Evolutionary conservation across 2,113 vertebrate genomes (phyloP).

Genomic region (Urocynchramus pylzowi): DNA sequence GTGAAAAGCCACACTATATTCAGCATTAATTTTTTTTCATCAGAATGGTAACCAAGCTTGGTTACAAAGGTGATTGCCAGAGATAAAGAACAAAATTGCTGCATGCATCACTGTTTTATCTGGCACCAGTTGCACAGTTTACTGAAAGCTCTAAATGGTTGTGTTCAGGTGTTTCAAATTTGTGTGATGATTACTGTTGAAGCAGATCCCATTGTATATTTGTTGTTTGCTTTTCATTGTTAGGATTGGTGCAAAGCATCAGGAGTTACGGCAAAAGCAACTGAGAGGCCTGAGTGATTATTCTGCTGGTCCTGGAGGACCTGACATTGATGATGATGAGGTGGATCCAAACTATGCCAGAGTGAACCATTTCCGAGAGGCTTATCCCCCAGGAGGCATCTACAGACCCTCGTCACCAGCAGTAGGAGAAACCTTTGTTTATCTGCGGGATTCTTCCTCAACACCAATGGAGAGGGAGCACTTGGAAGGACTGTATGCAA

Average conservation of each 20-base stretch:
- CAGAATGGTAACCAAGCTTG: background rate
- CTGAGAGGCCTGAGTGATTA: constrained; percentile 73
- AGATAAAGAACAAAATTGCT: background rate
- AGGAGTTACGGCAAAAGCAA: constrained; percentile 84
- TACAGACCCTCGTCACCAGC: constrained; percentile 72
- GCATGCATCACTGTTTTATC: background rate
- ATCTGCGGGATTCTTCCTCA: constrained; percentile 66
- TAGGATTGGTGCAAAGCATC: constrained; percentile 89
- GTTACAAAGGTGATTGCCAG: background rate
- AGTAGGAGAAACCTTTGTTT: constrained; percentile 46
- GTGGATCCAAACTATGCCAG: constrained; percentile 93
- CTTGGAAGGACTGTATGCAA: constrained; percentile 90
- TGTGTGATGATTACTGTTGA: background rate
- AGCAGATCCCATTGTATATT: background rate
- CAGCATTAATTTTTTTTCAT: background rate
- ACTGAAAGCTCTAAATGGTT: background rate
- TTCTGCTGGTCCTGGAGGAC: constrained; percentile 37
- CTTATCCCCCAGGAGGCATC: constrained; percentile 63
- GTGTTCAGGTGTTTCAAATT: background rate
- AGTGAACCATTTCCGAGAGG: constrained; percentile 88
- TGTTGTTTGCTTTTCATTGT: constrained; percentile 1
- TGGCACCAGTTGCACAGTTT: background rate
- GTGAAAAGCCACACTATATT: background rate
- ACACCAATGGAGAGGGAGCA: constrained; percentile 78
- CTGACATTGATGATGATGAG: constrained; percentile 91